Percentiles rank a stretch among this genome's conserved stretches.
Conservation (phyloP, 2,888 invertebrate genomes). For the Rhagonycha fulva region DNA sequence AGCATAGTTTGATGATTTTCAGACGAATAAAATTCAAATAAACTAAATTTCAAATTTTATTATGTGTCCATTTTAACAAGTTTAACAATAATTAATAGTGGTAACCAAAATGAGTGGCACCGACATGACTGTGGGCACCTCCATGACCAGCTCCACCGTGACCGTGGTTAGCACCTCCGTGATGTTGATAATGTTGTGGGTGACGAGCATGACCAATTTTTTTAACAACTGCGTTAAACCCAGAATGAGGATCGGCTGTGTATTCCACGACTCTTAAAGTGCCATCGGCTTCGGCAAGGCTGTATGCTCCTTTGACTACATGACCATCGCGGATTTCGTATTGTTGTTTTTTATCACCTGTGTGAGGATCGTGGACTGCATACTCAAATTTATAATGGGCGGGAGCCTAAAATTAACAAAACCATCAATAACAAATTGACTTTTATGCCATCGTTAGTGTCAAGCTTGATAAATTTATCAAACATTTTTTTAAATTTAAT, state of each 20-base stretch:
- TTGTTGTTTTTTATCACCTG: constrained; percentile 44
- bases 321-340: constrained; percentile 41
- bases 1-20: background rate
- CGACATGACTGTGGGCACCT: constrained; percentile 8
- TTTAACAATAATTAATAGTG: constrained; percentile 6
- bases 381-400: constrained; percentile 43
- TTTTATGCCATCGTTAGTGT: background rate
- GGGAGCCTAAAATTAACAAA: constrained; percentile 21
- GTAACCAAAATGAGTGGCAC: constrained; percentile 16
- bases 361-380: constrained; percentile 43
- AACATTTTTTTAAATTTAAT: background rate
- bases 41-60: background rate
- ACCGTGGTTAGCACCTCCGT: background rate
- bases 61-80: background rate
- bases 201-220: constrained; percentile 38
- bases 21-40: background rate
- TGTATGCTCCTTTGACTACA: constrained; percentile 41
- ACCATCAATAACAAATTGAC: background rate
- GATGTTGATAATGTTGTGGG: constrained; percentile 24
- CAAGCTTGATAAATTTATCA: background rate
- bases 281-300: constrained; percentile 44
- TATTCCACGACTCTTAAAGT: constrained; percentile 43
- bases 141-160: background rate
- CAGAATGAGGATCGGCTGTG: constrained; percentile 37
- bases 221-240: constrained; percentile 43